Evolutionary conservation across 2,888 invertebrate species (phyloP).

Genomic region (Rotaria magnacalcarata): DNA sequence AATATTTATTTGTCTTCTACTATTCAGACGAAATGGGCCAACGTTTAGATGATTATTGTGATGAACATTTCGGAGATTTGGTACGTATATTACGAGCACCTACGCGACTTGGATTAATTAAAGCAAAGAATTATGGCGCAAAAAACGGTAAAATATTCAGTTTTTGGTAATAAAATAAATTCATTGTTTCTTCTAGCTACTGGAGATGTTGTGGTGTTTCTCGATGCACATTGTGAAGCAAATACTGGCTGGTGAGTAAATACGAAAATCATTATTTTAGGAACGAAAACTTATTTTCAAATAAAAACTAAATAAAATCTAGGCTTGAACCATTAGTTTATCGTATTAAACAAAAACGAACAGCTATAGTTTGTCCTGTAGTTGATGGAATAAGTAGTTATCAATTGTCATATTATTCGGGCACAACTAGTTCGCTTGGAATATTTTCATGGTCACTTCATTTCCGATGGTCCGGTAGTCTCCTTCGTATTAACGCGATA

Average conservation of each 20-base stretch:
- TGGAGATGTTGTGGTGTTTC: constrained; percentile 59
- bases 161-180: neutral
- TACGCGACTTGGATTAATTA: constrained; percentile 43
- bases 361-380: constrained; percentile 81
- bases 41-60: constrained; percentile 46
- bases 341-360: constrained; percentile 74
- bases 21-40: constrained; percentile 39
- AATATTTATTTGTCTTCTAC: neutral
- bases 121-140: constrained; percentile 45
- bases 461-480: constrained; percentile 56
- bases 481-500: neutral
- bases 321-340: constrained; percentile 65
- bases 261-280: neutral
- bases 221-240: constrained; percentile 60
- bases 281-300: no score
- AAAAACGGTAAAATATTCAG: neutral
- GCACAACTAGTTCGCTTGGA: constrained; percentile 32
- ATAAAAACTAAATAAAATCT: neutral
- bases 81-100: constrained; percentile 41
- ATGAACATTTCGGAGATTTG: constrained; percentile 41
- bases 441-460: constrained; percentile 45
- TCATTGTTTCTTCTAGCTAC: constrained; percentile 46
- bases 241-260: constrained; percentile 53
- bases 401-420: constrained; percentile 67
- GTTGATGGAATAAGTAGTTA: constrained; percentile 85